phyloP scores from a whole-genome alignment of 2,113 vertebrate species.

The Brachyhypopomus gauderio region DNA sequence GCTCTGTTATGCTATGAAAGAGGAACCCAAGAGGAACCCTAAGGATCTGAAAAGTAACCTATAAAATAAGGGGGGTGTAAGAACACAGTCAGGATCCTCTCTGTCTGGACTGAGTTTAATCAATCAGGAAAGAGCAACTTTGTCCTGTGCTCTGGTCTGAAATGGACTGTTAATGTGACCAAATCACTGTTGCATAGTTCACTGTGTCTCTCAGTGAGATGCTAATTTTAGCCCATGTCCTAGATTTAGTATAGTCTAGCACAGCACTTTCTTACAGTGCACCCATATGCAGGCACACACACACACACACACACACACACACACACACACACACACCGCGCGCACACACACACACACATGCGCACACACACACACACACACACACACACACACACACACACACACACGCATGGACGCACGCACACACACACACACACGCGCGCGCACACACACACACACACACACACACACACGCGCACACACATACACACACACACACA shows the following conservation, averaged over 20 bases:
- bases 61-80: neutral
- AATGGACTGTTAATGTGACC: conserved; percentile 40
- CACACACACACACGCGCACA: conserved; percentile 23
- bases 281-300: conserved; percentile 26
- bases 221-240: conserved; percentile 68
- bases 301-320: conserved; percentile 11
- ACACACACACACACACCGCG: conserved; percentile 58
- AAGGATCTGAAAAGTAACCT: too few relatives aligned
- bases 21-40: neutral
- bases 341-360: conserved; percentile 38
- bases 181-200: conserved; percentile 35
- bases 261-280: conserved; percentile 66
- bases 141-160: conserved; percentile 34
- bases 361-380: neutral
- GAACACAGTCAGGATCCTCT: neutral
- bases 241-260: conserved; percentile 67
- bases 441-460: conserved; percentile 7
- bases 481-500: conserved; percentile 1
- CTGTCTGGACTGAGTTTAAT: conserved; percentile 44
- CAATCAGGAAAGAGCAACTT: conserved; percentile 16
- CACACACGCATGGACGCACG: too few relatives aligned
- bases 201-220: conserved; percentile 52
- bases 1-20: neutral
- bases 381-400: conserved; percentile 26
- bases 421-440: neutral